Percentiles rank a stretch among this genome's conserved stretches.
Conservation (phyloP, 2,797 vertebrate species). For the Micrastur ruficollis region DNA sequence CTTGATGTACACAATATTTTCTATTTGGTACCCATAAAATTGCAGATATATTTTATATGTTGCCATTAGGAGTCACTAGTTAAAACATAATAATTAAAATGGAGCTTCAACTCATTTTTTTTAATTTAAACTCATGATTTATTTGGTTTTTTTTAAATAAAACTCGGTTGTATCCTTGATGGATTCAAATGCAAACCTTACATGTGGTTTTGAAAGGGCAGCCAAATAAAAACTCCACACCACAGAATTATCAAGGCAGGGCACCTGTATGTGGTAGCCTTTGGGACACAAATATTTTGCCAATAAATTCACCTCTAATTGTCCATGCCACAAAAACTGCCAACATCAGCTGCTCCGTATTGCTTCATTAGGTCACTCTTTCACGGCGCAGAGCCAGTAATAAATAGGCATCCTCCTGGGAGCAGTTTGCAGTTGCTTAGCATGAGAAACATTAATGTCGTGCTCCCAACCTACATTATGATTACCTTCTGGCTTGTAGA, state of each 20-base stretch:
- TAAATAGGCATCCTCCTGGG: constrained; percentile 1
- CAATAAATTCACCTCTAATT: background rate
- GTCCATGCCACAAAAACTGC: background rate
- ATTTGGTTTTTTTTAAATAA: background rate
- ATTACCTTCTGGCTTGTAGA: background rate
- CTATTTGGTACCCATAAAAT: background rate
- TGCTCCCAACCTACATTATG: background rate
- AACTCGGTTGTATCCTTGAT: background rate
- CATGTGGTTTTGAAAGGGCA: background rate
- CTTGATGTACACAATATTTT: background rate
- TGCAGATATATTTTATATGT: background rate
- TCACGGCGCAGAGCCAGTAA: background rate
- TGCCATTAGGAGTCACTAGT: background rate
- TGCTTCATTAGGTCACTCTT: constrained; percentile 1
- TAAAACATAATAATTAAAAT: background rate
- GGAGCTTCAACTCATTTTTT: background rate
- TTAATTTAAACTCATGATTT: too few relatives aligned
- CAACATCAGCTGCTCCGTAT: background rate
- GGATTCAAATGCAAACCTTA: background rate
- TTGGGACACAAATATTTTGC: constrained; percentile 4
- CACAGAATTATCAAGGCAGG: background rate
- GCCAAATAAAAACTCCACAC: background rate
- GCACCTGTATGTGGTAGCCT: background rate
- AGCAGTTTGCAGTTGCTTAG: background rate
- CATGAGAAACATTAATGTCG: background rate